phyloP scores from a whole-genome alignment of 92 coral and sea anemone species.

The Epizoanthus ramosus region DNA sequence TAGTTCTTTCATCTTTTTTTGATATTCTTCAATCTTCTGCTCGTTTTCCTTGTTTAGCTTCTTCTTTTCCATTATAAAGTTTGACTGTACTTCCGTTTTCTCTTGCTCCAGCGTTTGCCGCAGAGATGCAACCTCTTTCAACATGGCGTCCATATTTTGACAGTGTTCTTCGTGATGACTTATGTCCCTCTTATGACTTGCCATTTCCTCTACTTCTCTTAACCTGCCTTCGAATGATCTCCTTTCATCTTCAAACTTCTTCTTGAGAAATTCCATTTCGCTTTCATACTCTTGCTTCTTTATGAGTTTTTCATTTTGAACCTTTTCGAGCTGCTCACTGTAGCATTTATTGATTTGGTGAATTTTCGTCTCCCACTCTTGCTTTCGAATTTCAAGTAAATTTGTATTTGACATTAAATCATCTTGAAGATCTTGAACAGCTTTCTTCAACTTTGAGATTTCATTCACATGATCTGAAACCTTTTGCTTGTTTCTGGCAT shows the following conservation, averaged over 20 bases:
- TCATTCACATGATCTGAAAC: neutral
- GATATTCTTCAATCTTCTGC: conserved; percentile 1
- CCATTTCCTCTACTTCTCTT: neutral
- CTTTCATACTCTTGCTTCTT: neutral
- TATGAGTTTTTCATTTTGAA: neutral
- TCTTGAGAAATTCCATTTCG: neutral
- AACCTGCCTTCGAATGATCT: neutral
- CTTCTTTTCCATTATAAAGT: conserved; percentile 14
- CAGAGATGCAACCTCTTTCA: conserved; percentile 13
- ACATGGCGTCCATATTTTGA: neutral
- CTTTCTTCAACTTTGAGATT: conserved; percentile 2
- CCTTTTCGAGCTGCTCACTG: neutral
- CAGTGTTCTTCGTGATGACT: conserved; percentile 7
- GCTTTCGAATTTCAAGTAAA: conserved; percentile 21
- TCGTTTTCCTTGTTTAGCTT: neutral
- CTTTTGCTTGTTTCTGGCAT: neutral
- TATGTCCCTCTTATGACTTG: neutral
- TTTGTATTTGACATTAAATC: neutral
- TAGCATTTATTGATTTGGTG: neutral
- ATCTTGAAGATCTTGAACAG: conserved; percentile 9
- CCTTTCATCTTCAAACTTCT: neutral
- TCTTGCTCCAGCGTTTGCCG: neutral
- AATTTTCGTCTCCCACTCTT: conserved; percentile 29
- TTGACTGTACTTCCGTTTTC: neutral
- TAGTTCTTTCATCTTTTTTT: neutral